These are phyloP conservation scores for Odocoileus hemionus DNA, from an alignment of 2,113 vertebrate genomes.

Conservation along the genomic window DNA sequence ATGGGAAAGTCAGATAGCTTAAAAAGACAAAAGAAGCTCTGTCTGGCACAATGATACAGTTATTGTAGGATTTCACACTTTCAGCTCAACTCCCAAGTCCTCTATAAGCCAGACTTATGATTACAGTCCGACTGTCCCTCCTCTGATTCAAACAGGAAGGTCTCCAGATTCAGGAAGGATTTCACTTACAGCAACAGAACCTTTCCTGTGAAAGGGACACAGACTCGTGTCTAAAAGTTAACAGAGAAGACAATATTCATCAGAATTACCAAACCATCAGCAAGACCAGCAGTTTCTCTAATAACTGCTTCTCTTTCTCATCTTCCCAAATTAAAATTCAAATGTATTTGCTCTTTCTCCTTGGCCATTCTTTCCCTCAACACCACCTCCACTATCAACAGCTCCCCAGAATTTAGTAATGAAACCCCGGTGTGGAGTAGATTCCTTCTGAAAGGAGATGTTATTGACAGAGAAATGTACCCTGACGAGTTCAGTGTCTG, in stretches of 20 bases:
- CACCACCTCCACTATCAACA: not conserved
- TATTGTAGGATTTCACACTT: conserved; percentile 58
- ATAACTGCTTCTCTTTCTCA: not conserved
- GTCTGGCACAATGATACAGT: conserved; percentile 32
- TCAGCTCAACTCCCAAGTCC: not conserved
- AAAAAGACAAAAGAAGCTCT: conserved; percentile 49
- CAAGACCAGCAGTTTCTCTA: not conserved
- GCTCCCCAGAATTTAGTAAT: conserved; percentile 21
- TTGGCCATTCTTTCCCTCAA: not conserved
- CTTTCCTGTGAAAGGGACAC: not conserved
- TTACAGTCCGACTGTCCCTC: not conserved
- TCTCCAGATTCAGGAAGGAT: not conserved
- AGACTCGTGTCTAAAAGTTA: not conserved
- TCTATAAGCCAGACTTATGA: not conserved
- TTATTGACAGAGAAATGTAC: conserved; percentile 74
- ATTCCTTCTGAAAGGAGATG: conserved; percentile 72
- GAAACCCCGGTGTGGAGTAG: conserved; percentile 8
- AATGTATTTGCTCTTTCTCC: not conserved
- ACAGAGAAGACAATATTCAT: not conserved
- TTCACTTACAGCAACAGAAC: not conserved
- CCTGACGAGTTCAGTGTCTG: conserved; percentile 69
- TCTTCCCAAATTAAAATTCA: conserved; percentile 39
- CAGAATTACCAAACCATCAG: not conserved
- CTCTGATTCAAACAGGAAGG: not conserved
- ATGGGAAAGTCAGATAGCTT: conserved; percentile 57